Conservation (phyloP, 2,888 invertebrate species). For the Monopis laevigella region DNA sequence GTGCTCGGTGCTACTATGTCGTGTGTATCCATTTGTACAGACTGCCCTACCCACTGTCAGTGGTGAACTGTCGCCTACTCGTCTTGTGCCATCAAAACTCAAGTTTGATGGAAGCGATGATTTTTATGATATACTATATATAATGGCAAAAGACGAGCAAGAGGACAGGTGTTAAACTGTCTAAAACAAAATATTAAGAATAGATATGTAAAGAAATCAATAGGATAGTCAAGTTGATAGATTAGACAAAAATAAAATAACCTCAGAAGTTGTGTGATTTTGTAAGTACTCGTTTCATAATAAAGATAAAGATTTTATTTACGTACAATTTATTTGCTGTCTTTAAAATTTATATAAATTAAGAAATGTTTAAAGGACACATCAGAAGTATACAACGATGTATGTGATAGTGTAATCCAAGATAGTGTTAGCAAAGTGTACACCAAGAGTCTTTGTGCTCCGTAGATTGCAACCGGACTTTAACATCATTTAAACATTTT, state of each 20-base stretch:
- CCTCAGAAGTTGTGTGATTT: slow-evolving; percentile 5
- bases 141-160: slow-evolving; percentile 5
- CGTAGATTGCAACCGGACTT: slow-evolving; percentile 67
- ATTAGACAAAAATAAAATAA: slow-evolving; percentile 45
- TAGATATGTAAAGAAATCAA: slow-evolving; percentile 40
- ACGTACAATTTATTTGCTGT: too few species aligned
- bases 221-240: slow-evolving; percentile 56
- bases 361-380: too few species aligned
- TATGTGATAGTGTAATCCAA: slow-evolving; percentile 67
- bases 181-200: slow-evolving; percentile 14
- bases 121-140: not conserved
- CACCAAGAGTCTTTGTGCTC: slow-evolving; percentile 68
- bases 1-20: slow-evolving; percentile 52
- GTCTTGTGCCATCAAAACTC: slow-evolving; percentile 1
- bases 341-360: not conserved
- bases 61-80: slow-evolving; percentile 4
- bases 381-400: too few species aligned
- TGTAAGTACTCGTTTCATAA: slow-evolving; percentile 1
- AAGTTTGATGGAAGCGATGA: not conserved
- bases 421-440: slow-evolving; percentile 63
- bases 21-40: slow-evolving; percentile 53
- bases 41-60: slow-evolving; percentile 40
- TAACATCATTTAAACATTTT: not conserved
- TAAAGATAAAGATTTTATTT: too few species aligned
- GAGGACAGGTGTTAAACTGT: slow-evolving; percentile 6